Evolutionary conservation across 2,888 invertebrate species (phyloP).

Genomic region (Chaetogeoica ovagalla): DNA sequence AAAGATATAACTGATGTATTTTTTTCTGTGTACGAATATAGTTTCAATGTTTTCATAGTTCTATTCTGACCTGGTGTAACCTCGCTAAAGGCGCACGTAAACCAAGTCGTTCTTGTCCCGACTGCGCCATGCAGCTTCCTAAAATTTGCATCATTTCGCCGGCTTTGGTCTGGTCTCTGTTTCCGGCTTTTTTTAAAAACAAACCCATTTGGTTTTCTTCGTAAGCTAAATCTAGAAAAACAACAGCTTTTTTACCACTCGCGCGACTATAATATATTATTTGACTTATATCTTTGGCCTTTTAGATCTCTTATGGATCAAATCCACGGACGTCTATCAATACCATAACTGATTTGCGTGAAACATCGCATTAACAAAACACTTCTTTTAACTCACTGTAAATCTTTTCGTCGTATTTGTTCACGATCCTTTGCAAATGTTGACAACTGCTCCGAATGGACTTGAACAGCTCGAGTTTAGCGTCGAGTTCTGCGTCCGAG

Average conservation of each 20-base stretch:
- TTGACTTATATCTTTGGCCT: too few relatives aligned
- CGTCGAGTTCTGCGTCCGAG: slow-evolving; percentile 94
- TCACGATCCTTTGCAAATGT: slow-evolving; percentile 83
- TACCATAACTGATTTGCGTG: too few relatives aligned
- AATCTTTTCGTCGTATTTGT: slow-evolving; percentile 89
- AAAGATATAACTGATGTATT: too few relatives aligned
- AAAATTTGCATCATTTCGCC: slow-evolving; percentile 79
- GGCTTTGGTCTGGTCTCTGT: slow-evolving; percentile 80
- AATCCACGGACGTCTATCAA: too few relatives aligned
- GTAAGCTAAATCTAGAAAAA: slow-evolving; percentile 76
- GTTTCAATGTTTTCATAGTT: too few relatives aligned
- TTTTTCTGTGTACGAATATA: too few relatives aligned
- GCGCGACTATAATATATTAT: too few relatives aligned
- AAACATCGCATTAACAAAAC: slow-evolving; percentile 45
- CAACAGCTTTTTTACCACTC: not conserved
- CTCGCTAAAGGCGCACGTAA: slow-evolving; percentile 82
- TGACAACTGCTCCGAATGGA: slow-evolving; percentile 89
- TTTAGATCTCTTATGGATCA: too few relatives aligned
- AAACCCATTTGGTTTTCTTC: slow-evolving; percentile 94
- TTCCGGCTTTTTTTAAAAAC: slow-evolving; percentile 91
- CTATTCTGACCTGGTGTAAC: slow-evolving; percentile 71
- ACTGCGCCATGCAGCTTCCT: slow-evolving; percentile 85
- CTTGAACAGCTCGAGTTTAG: slow-evolving; percentile 90
- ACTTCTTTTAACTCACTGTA: slow-evolving; percentile 66
- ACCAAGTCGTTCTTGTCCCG: slow-evolving; percentile 88